A percentile compares a stretch with the other conserved stretches of the same genome.
Conservation (phyloP, 2,113 vertebrate genomes). For the Cyprinus carpio region DNA sequence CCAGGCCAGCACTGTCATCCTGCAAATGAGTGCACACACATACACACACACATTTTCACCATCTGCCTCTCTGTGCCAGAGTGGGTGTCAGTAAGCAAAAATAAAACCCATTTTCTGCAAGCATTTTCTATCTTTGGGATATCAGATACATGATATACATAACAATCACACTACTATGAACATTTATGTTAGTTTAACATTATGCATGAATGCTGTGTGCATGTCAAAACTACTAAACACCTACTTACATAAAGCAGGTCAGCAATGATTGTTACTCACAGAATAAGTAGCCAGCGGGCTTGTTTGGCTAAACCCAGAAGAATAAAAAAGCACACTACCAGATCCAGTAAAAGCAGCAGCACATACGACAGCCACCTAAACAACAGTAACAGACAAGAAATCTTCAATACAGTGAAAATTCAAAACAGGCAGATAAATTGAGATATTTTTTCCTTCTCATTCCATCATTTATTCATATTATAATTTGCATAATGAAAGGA, state of each 20-base stretch:
- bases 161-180: neutral
- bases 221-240: neutral
- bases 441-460: neutral
- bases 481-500: neutral
- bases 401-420: neutral
- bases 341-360: conserved; percentile 84
- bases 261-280: conserved; percentile 74
- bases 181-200: neutral
- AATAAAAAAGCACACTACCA: conserved; percentile 89
- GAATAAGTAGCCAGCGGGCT: conserved; percentile 88
- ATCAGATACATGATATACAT: neutral
- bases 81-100: conserved; percentile 25
- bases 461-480: neutral
- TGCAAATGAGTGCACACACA: conserved; percentile 58
- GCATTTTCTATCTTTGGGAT: neutral
- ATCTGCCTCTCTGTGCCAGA: conserved; percentile 30
- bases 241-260: neutral
- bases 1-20: conserved; percentile 87
- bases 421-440: neutral
- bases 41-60: conserved; percentile 27
- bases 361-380: conserved; percentile 88
- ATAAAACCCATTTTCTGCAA: neutral
- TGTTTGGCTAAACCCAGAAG: conserved; percentile 89
- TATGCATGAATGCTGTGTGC: neutral
- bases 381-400: conserved; percentile 14